phyloP scores from a whole-genome alignment of 2,113 vertebrate species.

The Macquaria australasica region DNA sequence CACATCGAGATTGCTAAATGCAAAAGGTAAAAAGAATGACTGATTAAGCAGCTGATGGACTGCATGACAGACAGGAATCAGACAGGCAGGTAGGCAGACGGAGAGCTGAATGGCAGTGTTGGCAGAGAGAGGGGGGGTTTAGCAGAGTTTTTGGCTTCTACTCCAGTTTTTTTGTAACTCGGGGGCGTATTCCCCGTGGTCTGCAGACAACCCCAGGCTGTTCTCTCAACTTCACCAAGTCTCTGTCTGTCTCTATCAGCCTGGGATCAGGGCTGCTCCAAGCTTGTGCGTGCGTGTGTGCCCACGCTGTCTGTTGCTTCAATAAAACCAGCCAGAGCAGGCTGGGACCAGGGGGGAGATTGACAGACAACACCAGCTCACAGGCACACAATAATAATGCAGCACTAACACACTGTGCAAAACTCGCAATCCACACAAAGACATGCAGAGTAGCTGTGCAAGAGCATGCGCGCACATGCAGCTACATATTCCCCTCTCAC shows the following conservation, averaged over 20 bases:
- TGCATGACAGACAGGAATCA: constrained; percentile 62
- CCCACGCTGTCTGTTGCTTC: constrained; percentile 79
- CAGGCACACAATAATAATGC: constrained; percentile 75
- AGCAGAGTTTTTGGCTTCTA: constrained; percentile 57
- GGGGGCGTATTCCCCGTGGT: constrained; percentile 80
- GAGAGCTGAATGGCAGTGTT: constrained; percentile 48
- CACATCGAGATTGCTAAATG: constrained; percentile 34
- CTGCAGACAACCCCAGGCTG: constrained; percentile 80
- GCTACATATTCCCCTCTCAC: constrained; percentile 39
- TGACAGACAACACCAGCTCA: constrained; percentile 78
- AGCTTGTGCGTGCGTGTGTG: constrained; percentile 59
- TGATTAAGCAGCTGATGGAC: constrained; percentile 53
- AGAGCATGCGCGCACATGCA: constrained; percentile 37
- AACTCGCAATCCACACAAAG: constrained; percentile 34
- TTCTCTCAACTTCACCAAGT: constrained; percentile 81
- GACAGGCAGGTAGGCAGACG: constrained; percentile 38
- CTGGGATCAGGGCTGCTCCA: constrained; percentile 74
- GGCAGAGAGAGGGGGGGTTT: constrained; percentile 3
- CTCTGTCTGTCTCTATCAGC: constrained; percentile 78
- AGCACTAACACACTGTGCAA: constrained; percentile 43
- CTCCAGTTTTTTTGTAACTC: constrained; percentile 69
- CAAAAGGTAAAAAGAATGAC: constrained; percentile 49
- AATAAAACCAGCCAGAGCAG: constrained; percentile 77
- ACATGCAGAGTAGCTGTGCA: constrained; percentile 49
- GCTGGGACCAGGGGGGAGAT: constrained; percentile 73